phyloP scores from a whole-genome alignment of 2,888 invertebrate genomes.

The Deilephila elpenor region DNA sequence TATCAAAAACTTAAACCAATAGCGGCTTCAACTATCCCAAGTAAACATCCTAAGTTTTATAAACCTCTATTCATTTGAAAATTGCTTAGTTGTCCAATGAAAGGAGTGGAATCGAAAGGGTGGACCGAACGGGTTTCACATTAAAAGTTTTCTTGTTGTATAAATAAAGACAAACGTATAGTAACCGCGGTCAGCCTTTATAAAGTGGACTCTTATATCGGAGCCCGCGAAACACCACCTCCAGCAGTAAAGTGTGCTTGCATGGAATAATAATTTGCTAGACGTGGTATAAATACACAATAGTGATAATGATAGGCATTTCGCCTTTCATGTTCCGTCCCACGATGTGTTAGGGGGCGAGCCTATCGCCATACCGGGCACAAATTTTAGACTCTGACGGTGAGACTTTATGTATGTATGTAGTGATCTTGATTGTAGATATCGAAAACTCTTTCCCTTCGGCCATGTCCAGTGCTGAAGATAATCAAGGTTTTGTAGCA shows the following conservation, averaged over 20 bases:
- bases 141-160: slow-evolving; percentile 48
- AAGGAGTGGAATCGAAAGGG: slow-evolving; percentile 52
- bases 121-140: slow-evolving; percentile 44
- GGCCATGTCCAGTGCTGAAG: no score
- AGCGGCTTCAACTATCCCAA: neutral
- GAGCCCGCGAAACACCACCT: slow-evolving; percentile 73
- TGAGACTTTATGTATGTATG: no score
- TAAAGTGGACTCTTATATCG: slow-evolving; percentile 78
- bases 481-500: no score
- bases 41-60: neutral
- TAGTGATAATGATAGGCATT: no score
- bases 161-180: slow-evolving; percentile 63
- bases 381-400: no score
- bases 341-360: no score
- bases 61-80: slow-evolving; percentile 13
- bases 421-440: no score
- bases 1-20: neutral
- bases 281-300: no score
- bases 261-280: slow-evolving; percentile 41
- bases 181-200: slow-evolving; percentile 72
- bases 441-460: no score
- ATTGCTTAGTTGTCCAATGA: slow-evolving; percentile 18
- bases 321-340: no score
- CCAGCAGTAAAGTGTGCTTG: slow-evolving; percentile 62
- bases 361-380: no score